Evolutionary conservation across 2,113 vertebrate species (phyloP).

Genomic region (Stigmatopora argus): DNA sequence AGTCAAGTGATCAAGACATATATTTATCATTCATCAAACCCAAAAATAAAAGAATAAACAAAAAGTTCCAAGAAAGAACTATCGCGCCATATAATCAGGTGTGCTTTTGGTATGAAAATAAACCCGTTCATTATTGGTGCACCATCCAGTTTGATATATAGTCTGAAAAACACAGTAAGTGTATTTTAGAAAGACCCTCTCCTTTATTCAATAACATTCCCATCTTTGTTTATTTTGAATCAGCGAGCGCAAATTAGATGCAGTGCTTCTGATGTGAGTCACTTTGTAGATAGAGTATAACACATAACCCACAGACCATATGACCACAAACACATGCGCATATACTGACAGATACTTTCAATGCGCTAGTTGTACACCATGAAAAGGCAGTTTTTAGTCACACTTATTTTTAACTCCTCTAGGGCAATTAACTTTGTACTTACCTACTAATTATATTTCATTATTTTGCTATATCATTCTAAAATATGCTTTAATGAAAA

Average conservation of each 20-base stretch:
- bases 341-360: background rate
- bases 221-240: conserved; percentile 11
- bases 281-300: conserved; percentile 24
- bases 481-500: no score
- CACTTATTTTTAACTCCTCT: conserved; percentile 12
- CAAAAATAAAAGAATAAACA: no score
- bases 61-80: no score
- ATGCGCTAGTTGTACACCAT: conserved; percentile 3
- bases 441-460: no score
- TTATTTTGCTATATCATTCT: no score
- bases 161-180: background rate
- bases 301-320: conserved; percentile 35
- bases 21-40: no score
- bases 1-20: no score
- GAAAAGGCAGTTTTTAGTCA: conserved; percentile 33
- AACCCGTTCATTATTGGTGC: no score
- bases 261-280: conserved; percentile 35
- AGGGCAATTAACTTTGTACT: background rate
- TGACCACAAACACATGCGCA: conserved; percentile 14
- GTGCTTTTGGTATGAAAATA: no score
- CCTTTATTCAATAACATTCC: background rate
- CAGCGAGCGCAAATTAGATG: conserved; percentile 19
- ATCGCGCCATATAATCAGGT: no score
- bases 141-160: no score
- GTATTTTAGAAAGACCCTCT: conserved; percentile 13